phyloP scores from a whole-genome alignment of 2,113 vertebrate genomes.

The Catharus fuscescens region DNA sequence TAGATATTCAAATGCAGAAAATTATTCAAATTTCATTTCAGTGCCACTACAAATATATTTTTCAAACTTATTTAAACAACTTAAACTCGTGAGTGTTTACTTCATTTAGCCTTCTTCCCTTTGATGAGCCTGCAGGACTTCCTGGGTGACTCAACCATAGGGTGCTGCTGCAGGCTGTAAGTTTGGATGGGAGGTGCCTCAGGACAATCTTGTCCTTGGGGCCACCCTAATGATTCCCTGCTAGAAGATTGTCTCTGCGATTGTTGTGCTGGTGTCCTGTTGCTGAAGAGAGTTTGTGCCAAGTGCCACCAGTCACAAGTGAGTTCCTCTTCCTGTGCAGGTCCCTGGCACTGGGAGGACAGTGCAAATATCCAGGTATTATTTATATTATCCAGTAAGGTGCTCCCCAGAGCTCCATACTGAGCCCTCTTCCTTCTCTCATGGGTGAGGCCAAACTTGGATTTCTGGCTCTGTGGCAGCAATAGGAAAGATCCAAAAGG shows the following conservation, averaged over 20 bases:
- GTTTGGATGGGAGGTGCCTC: neutral
- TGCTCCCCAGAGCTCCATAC: neutral
- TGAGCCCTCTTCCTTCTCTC: neutral
- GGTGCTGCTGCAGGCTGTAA: neutral
- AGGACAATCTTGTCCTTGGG: neutral
- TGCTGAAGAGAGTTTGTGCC: neutral
- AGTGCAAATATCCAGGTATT: neutral
- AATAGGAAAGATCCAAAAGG: neutral
- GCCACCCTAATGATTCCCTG: neutral
- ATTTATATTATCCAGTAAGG: neutral
- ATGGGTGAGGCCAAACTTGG: no score
- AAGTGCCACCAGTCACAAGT: no score
- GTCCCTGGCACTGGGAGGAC: neutral
- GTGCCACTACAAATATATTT: neutral
- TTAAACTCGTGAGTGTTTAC: neutral
- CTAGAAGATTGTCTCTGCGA: neutral
- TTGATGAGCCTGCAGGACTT: neutral
- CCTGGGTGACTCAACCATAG: neutral
- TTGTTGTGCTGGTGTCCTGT: accelerated
- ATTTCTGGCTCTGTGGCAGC: neutral
- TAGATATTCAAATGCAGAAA: neutral
- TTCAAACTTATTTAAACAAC: neutral
- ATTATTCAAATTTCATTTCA: neutral
- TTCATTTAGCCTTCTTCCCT: neutral
- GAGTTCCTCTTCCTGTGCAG: neutral